Evolutionary conservation across 2,797 vertebrate species (phyloP).

Genomic region (Miichthys miiuy): DNA sequence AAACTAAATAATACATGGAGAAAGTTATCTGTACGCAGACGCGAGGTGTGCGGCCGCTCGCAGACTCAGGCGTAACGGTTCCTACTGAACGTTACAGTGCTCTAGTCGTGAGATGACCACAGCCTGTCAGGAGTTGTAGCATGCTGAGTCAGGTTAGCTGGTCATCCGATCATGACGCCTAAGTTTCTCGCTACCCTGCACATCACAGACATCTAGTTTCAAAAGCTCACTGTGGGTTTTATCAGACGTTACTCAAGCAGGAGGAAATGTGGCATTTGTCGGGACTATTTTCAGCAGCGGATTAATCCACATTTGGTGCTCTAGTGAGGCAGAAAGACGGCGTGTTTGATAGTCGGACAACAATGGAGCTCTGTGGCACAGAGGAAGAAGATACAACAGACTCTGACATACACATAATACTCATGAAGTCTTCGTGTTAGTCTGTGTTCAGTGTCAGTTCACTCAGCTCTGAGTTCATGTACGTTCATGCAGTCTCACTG

Average conservation of each 20-base stretch:
- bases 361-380: not conserved
- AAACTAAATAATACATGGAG: not conserved
- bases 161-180: too few relatives aligned
- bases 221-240: too few relatives aligned
- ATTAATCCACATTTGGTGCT: not conserved
- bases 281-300: not conserved
- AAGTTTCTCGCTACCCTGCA: too few relatives aligned
- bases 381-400: not conserved
- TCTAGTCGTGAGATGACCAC: too few relatives aligned
- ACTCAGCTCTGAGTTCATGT: not conserved
- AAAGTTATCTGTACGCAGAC: not conserved
- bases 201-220: not conserved
- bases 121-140: too few relatives aligned
- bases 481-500: not conserved
- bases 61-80: too few relatives aligned
- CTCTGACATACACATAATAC: not conserved
- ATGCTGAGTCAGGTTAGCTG: too few relatives aligned
- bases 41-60: not conserved
- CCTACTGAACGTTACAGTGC: too few relatives aligned
- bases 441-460: too few relatives aligned
- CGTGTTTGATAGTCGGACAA: not conserved
- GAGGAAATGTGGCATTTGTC: not conserved
- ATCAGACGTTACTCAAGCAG: too few relatives aligned
- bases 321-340: not conserved
- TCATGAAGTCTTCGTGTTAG: too few relatives aligned